phyloP scores from a whole-genome alignment of 2,888 invertebrate species.

The Hofmannophila pseudospretella region DNA sequence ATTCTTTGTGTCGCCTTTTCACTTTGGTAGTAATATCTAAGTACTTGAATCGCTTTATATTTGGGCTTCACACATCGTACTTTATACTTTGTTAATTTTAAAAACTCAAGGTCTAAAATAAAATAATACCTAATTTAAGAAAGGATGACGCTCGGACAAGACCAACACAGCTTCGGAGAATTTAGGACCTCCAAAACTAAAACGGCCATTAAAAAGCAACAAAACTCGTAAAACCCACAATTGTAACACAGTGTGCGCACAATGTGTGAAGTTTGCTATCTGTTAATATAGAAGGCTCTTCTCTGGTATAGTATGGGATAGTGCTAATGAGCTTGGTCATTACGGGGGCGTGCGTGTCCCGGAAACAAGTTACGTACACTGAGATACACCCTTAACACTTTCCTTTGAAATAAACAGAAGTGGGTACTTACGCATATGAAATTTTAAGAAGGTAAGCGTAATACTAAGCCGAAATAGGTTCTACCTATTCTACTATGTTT shows the following conservation, averaged over 20 bases:
- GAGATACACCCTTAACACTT: constrained; percentile 13
- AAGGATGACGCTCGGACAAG: too few species aligned
- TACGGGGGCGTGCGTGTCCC: constrained; percentile 36
- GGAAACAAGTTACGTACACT: constrained; percentile 28
- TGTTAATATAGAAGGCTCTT: constrained; percentile 12
- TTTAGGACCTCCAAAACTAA: not conserved
- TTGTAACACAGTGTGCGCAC: not conserved
- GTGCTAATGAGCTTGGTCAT: constrained; percentile 48
- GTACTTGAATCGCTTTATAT: too few species aligned
- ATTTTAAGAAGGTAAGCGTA: too few species aligned
- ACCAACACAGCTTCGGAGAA: too few species aligned
- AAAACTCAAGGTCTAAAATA: too few species aligned
- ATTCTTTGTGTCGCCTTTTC: too few species aligned
- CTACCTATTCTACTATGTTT: too few species aligned
- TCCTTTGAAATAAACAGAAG: constrained; percentile 15
- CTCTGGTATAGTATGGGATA: constrained; percentile 33
- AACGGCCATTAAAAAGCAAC: not conserved
- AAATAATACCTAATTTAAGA: too few species aligned
- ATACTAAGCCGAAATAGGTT: too few species aligned
- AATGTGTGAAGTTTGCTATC: constrained; percentile 17
- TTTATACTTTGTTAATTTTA: too few species aligned
- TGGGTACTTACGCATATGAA: constrained; percentile 17
- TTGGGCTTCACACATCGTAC: too few species aligned
- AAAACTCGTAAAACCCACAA: not conserved
- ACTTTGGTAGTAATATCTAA: too few species aligned